Base-by-base conservation (phyloP, 2,797 vertebrate genomes). In the Jordanella pulchra region DNA sequence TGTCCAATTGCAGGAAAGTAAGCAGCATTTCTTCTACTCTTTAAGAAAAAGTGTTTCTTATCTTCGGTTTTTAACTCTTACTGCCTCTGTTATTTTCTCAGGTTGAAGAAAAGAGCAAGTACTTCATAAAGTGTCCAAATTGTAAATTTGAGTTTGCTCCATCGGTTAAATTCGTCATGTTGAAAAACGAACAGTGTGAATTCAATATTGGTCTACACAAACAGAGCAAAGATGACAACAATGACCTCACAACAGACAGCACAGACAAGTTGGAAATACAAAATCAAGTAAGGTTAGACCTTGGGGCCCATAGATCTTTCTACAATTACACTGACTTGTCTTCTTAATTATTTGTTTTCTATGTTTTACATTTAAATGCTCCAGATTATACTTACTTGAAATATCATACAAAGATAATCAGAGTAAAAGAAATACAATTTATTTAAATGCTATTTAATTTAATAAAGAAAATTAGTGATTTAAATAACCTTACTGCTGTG, bases 161-260 rank as follows among this genome's bases (percentile, higher is more conserved):
- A 15, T 15, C 23, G 42, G 21, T 63, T 23, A n/a, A 2, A 3
- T 63, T 63, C 21, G 0, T 0, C 6, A 39, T 23, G 21, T 0
- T 13, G 4, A 39, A 14, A 61, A 1, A 35, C n/a, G 11, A 3
- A 12, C 4, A 63, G 2, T 14, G 0, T 14, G 5, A 25, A 42
- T 3, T 42, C 12, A 63, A 2, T 7, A 63, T 42, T 63, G 35
- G 0, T 42, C 23, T 63, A 1, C 5, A 42, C 4, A 39, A 25
- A 39, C 21, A 15, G 23, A 42, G 1, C 13, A 21, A 13, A 42
- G 32, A 25, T 39, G 0, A 35, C 56, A 3, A 6, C 14, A 2
- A 1, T 25, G 9, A 3, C 6, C 0, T 15, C 5, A 27, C n/a
- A n/a, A n/a, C n/a, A n/a, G n/a, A n/a, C n/a, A n/a, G 15, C 17